A percentile compares a stretch with the other conserved stretches of the same genome.
Evolutionary conservation across 2,113 vertebrate species (phyloP).

Genomic region (Spea bombifrons): DNA sequence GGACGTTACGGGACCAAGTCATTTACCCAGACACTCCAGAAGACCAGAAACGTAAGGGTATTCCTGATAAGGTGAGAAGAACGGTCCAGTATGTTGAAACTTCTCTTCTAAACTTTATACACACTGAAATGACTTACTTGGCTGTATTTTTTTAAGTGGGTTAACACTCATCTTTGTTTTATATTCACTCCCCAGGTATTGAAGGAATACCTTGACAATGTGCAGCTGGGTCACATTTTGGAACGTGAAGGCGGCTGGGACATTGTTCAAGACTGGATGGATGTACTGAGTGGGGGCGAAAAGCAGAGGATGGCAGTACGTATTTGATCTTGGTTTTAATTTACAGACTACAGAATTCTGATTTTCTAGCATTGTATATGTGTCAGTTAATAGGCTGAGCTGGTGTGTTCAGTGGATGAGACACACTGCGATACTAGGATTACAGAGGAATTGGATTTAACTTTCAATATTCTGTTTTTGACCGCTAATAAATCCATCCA

Average conservation of each 20-base stretch:
- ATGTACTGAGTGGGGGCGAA: constrained; percentile 96
- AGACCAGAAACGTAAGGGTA: constrained; percentile 85
- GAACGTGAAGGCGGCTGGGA: constrained; percentile 93
- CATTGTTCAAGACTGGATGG: constrained; percentile 95
- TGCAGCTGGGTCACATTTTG: constrained; percentile 90
- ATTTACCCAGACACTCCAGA: constrained; percentile 92
- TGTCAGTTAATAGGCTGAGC: too few species aligned
- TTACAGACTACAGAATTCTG: neutral
- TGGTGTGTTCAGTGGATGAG: too few species aligned
- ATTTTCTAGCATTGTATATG: too few species aligned
- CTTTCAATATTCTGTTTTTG: too few species aligned
- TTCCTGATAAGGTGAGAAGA: constrained; percentile 81
- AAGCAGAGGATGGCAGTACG: constrained; percentile 97
- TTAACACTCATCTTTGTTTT: neutral
- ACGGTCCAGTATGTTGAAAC: neutral
- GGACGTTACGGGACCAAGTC: constrained; percentile 92
- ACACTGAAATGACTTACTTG: neutral
- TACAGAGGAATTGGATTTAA: too few species aligned
- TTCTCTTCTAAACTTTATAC: neutral
- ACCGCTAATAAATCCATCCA: too few species aligned
- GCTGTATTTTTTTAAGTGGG: neutral
- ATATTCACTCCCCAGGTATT: constrained; percentile 76
- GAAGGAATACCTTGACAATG: constrained; percentile 94
- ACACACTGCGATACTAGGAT: too few species aligned
- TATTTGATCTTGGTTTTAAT: constrained; percentile 2